Conservation (phyloP, 2,797 vertebrate genomes). For the Acipenser ruthenus region DNA sequence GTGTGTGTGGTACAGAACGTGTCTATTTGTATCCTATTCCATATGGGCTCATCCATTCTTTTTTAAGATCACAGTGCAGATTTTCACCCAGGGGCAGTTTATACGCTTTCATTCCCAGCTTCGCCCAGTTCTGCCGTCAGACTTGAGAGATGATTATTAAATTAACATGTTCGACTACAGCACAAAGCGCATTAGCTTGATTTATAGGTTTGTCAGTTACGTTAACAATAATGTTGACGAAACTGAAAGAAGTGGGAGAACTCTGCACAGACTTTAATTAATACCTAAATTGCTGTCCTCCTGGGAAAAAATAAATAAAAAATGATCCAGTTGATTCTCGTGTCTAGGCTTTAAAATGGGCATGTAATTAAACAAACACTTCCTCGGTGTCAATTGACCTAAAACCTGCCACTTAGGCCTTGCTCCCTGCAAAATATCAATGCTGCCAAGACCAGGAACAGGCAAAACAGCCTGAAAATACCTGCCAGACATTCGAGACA, state of each 20-base stretch:
- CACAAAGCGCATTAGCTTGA: slow-evolving; percentile 19
- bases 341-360: not conserved
- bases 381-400: too few relatives aligned
- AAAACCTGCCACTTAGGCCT: too few relatives aligned
- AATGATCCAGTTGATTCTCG: not conserved
- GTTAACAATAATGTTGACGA: slow-evolving; percentile 13
- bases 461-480: too few relatives aligned
- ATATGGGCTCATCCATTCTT: not conserved
- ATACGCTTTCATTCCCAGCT: not conserved
- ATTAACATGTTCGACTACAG: not conserved
- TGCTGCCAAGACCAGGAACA: too few relatives aligned
- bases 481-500: too few relatives aligned
- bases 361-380: not conserved
- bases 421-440: too few relatives aligned
- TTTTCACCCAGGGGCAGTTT: not conserved
- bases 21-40: not conserved
- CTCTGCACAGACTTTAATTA: not conserved
- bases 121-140: not conserved
- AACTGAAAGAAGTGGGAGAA: not conserved
- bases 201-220: slow-evolving; percentile 12
- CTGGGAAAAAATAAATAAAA: too few relatives aligned
- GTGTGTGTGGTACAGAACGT: not conserved
- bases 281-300: not conserved
- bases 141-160: slow-evolving; percentile 1
- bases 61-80: not conserved